Evolutionary conservation across 2,113 vertebrate species (phyloP).

Genomic region (Petrocephalus zakoni): DNA sequence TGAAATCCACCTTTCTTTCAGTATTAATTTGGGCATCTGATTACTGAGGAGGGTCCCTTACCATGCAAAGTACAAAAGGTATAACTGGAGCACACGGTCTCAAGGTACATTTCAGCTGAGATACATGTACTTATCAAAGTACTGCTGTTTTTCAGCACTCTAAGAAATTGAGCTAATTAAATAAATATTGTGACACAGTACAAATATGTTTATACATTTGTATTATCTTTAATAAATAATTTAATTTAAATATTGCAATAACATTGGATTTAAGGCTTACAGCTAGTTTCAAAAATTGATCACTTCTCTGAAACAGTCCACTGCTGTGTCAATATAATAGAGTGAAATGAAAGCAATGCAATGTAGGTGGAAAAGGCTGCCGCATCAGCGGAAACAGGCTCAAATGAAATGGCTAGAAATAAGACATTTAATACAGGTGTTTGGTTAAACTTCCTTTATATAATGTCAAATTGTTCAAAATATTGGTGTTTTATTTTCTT

Average conservation of each 20-base stretch:
- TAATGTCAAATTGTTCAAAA: background rate
- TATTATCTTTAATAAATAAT: background rate
- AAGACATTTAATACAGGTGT: background rate
- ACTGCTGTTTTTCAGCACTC: background rate
- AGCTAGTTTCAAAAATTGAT: background rate
- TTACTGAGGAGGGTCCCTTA: background rate
- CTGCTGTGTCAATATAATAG: background rate
- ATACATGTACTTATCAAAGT: background rate
- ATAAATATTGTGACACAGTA: background rate
- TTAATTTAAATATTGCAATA: background rate
- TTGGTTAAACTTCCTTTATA: background rate
- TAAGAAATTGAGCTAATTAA: background rate
- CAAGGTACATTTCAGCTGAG: background rate
- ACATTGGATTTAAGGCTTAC: background rate
- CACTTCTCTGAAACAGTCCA: background rate
- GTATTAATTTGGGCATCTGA: background rate
- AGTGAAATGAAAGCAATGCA: background rate
- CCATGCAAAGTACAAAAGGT: background rate
- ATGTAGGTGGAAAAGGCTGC: background rate
- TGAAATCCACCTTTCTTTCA: background rate
- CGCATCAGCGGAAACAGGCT: background rate
- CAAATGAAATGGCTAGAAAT: background rate
- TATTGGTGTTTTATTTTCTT: background rate
- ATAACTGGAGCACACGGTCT: background rate
- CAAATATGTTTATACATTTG: background rate